Base-by-base conservation (phyloP, 2,113 vertebrate genomes). In the Strix aluco region DNA sequence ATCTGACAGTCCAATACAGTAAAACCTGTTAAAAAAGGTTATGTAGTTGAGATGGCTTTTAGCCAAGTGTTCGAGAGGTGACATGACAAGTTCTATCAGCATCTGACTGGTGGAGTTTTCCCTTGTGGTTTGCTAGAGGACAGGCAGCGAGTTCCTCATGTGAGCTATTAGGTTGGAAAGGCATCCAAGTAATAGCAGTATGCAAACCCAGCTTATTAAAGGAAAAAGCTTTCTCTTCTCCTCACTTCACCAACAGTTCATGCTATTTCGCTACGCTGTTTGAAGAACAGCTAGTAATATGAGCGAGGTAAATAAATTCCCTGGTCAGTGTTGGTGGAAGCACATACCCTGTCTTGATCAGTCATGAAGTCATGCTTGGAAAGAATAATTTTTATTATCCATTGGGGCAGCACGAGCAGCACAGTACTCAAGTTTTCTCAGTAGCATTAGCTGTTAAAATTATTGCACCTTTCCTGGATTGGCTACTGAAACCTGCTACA, bases 11-110 rank as follows among this genome's bases (percentile, higher is more conserved):
- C 38, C 42, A n/a, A 21, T 15, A 25, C 21, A 71, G 30, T 21
- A 62, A 85, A 58, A 88, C n/a, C 27, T 59, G 32, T 20, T 81
- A 42, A 21, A 77, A 72, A 0, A 65, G 34, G 30, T 55, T 19
- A 59, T 13, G 22, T 0, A 6, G 32, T 5, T n/a, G 58, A 89
- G 49, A 12, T 1, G 0, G 17, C 20, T 36, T 89, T 69, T 19
- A 77, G 52, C 34, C 52, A 23, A 15, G n/a, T 29, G 57, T 25
- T 32, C 77, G 22, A 59, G 54, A 90, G 63, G 40, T 17, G 55
- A 61, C 2, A 26, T 9, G 44, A 66, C 34, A 40, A 51, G 30
- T 29, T 40, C 40, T 58, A 19, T 15, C 87, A 42, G 49, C 34
- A 73, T 5, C 51, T 52, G 34, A 29, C 23, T 22, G 27, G 34